phyloP scores from a whole-genome alignment of 1,140 invertebrate genomes.

The Pinna nobilis region DNA sequence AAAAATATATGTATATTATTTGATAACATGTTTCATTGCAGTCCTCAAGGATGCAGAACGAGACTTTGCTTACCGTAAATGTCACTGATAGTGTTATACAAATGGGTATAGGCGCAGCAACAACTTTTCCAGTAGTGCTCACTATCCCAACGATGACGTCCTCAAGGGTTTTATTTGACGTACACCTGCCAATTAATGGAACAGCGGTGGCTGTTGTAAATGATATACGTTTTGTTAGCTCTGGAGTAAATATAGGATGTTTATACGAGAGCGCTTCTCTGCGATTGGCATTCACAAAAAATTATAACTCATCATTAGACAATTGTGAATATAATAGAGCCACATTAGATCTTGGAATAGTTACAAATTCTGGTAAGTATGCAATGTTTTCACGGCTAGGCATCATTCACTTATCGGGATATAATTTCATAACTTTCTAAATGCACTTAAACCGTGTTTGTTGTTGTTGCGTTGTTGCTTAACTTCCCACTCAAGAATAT shows the following conservation, averaged over 20 bases:
- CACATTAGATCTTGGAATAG: conserved; percentile 52
- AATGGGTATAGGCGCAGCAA: conserved; percentile 38
- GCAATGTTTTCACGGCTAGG: neutral
- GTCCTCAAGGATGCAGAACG: conserved; percentile 26
- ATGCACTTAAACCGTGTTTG: no score
- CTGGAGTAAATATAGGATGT: conserved; percentile 57
- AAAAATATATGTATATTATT: neutral
- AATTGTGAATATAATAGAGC: conserved; percentile 58
- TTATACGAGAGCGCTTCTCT: conserved; percentile 42
- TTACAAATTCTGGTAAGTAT: conserved; percentile 63
- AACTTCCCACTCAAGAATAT: no score
- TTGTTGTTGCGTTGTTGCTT: no score
- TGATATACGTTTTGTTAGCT: conserved; percentile 41
- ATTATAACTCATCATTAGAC: conserved; percentile 43
- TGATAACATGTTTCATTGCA: conserved; percentile 15
- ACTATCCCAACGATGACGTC: conserved; percentile 41
- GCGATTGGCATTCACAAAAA: conserved; percentile 24
- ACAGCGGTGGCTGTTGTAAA: conserved; percentile 53
- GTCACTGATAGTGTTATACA: conserved; percentile 13
- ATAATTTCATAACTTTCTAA: neutral
- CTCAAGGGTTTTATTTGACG: conserved; percentile 44
- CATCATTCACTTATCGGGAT: neutral
- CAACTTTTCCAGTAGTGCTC: conserved; percentile 40
- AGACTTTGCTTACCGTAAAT: conserved; percentile 37
- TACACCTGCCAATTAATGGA: conserved; percentile 39